Evolutionary conservation across 2,113 vertebrate species (phyloP).

Genomic region (Stictonetta naevosa): DNA sequence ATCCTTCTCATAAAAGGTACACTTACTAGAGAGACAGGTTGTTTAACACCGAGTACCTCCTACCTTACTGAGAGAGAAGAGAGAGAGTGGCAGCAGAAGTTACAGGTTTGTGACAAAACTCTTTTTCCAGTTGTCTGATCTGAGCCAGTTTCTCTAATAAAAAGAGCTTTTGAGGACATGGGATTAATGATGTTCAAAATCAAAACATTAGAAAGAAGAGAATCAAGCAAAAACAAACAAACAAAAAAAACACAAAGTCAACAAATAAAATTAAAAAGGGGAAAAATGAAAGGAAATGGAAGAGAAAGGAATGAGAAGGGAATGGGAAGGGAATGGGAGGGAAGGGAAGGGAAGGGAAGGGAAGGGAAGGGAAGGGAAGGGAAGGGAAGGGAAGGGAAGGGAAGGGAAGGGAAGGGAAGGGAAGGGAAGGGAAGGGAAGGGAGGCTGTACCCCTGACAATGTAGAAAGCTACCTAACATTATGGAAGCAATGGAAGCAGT

Average conservation of each 20-base stretch:
- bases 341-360: too few species aligned
- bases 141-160: not conserved
- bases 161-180: not conserved
- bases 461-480: not conserved
- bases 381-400: too few species aligned
- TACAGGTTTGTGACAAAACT: not conserved
- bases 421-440: not conserved
- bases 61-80: not conserved
- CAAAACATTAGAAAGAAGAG: fast-evolving
- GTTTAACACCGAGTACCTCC: not conserved
- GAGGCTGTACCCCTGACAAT: not conserved
- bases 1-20: not conserved
- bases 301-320: too few species aligned
- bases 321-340: too few species aligned
- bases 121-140: not conserved
- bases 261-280: not conserved
- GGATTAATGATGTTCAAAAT: not conserved
- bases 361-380: too few species aligned
- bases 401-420: too few species aligned
- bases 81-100: not conserved
- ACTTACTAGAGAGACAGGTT: not conserved
- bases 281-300: too few species aligned
- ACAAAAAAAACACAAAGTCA: not conserved
- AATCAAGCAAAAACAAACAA: fast-evolving
- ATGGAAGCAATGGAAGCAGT: not conserved